Evolutionary conservation across 2,797 vertebrate genomes (phyloP).

Genomic region (Erpetoichthys calabaricus): DNA sequence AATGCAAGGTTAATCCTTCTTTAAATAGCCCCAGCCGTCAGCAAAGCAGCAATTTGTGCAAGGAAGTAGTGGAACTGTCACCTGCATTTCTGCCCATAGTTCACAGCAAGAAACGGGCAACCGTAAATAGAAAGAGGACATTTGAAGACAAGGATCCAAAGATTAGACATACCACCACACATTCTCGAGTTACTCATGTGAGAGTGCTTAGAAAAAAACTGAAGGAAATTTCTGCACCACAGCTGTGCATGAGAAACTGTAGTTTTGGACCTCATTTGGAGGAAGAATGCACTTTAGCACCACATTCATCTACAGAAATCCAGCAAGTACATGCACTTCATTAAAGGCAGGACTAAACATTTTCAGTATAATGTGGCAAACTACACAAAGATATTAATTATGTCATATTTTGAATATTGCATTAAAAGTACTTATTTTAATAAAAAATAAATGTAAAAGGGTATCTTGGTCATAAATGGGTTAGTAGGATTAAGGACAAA

Average conservation of each 20-base stretch:
- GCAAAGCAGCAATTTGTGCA: conserved; percentile 19
- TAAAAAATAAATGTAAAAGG: no score
- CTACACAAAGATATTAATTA: no score
- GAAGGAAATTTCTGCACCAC: conserved; percentile 45
- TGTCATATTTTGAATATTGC: no score
- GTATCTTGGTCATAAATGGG: no score
- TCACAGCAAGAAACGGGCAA: conserved; percentile 14
- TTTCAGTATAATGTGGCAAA: no score
- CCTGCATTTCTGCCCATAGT: conserved; percentile 7
- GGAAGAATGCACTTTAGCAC: no score
- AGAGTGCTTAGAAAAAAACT: conserved; percentile 54
- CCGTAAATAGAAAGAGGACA: conserved; percentile 20
- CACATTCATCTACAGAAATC: no score
- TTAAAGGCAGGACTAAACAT: no score
- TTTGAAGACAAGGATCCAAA: conserved; percentile 13
- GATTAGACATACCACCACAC: conserved; percentile 1
- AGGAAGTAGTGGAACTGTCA: conserved; percentile 20
- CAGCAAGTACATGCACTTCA: no score
- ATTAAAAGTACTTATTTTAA: no score
- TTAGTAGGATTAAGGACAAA: no score
- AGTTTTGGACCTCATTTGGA: conserved; percentile 27
- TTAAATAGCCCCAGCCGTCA: conserved; percentile 16
- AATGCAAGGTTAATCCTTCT: conserved; percentile 18
- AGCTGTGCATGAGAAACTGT: conserved; percentile 39
- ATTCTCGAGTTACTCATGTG: conserved; percentile 40